These are phyloP conservation scores for Arctia plantaginis DNA, from an alignment of 2,888 invertebrate species.

Conservation along the genomic window DNA sequence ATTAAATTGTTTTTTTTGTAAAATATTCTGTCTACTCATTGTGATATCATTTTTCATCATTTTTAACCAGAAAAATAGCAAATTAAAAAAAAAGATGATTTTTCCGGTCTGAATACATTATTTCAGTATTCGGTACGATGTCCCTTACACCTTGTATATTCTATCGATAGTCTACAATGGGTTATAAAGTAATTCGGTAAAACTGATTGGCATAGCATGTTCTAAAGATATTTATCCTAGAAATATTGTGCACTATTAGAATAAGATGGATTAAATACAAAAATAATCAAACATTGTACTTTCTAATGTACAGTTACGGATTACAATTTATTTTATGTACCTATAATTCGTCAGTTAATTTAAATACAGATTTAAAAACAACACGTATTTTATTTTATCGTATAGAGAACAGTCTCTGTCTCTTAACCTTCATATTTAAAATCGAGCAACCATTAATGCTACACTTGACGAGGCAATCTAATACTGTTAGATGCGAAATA, in stretches of 20 bases:
- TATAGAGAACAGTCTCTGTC: not conserved
- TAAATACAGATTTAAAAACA: conserved; percentile 45
- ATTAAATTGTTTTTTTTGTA: no score
- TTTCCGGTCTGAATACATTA: no score
- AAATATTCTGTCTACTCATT: no score
- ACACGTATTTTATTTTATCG: not conserved
- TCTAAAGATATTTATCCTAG: not conserved
- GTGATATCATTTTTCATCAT: no score
- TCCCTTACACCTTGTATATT: no score
- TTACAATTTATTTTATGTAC: conserved; percentile 38
- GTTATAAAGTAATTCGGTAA: not conserved
- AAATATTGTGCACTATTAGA: conserved; percentile 36
- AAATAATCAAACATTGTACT: conserved; percentile 23
- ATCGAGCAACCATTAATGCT: no score
- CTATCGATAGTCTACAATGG: not conserved
- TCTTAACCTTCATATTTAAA: no score
- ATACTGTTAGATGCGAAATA: no score
- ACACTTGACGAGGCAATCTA: no score
- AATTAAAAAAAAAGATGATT: no score
- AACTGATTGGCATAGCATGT: not conserved
- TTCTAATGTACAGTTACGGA: conserved; percentile 31
- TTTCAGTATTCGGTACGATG: no score
- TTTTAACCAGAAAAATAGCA: no score
- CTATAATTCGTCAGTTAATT: conserved; percentile 45
- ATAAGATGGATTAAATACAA: conserved; percentile 13